These are phyloP conservation scores for Callinectes sapidus DNA, from an alignment of 2,888 invertebrate genomes.

Conservation along the genomic window DNA sequence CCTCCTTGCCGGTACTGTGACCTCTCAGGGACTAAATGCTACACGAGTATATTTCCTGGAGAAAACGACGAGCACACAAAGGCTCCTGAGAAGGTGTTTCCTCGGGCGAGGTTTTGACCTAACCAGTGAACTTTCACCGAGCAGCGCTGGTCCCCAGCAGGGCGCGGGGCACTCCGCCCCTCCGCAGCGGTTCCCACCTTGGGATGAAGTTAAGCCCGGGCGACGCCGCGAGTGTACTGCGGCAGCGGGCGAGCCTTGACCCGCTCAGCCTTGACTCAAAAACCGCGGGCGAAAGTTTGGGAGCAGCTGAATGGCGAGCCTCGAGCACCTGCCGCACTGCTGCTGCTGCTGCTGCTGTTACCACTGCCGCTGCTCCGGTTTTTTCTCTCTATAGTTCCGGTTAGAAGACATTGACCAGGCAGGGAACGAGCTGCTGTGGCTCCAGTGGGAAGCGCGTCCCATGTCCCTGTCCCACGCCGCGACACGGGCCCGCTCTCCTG, in stretches of 20 bases:
- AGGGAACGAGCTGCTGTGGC: background rate
- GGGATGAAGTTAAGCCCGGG: background rate
- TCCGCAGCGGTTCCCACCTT: background rate
- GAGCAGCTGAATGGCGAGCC: background rate
- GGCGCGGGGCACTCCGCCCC: background rate
- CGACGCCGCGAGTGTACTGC: background rate
- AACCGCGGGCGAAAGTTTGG: slow-evolving; percentile 9
- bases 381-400: background rate
- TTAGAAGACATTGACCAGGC: slow-evolving; percentile 11
- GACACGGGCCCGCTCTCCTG: background rate
- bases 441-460: background rate
- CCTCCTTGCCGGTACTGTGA: background rate
- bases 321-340: background rate
- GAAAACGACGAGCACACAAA: background rate
- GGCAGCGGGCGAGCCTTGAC: background rate
- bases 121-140: background rate
- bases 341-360: background rate
- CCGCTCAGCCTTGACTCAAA: background rate
- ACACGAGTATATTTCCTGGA: background rate
- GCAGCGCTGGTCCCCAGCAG: background rate
- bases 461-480: background rate
- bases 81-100: background rate
- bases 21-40: background rate
- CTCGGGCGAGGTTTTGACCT: slow-evolving; percentile 11
- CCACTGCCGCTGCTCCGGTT: background rate